A percentile compares a stretch with the other conserved stretches of the same genome.
Evolutionary conservation across 1,140 invertebrate genomes (phyloP).

Genomic region (Listronotus oregonensis): DNA sequence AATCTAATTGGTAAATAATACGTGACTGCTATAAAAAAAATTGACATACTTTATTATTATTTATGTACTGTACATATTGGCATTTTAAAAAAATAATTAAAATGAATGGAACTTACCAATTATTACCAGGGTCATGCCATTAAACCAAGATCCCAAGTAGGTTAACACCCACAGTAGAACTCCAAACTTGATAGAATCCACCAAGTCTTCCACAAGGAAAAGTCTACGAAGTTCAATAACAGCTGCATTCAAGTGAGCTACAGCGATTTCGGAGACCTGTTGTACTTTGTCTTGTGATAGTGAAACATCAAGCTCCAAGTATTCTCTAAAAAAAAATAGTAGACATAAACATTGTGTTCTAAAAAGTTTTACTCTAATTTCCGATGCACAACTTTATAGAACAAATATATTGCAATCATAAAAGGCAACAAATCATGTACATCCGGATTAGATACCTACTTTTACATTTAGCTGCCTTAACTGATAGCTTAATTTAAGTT

Average conservation of each 20-base stretch:
- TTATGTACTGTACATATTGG: no score
- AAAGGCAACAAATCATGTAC: no score
- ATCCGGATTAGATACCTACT: no score
- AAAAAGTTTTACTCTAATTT: no score
- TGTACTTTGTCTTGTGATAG: conserved; percentile 87
- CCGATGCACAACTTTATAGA: no score
- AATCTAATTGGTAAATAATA: no score
- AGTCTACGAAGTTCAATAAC: conserved; percentile 84
- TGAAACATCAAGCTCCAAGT: conserved; percentile 84
- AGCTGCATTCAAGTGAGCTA: conserved; percentile 82
- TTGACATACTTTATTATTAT: no score
- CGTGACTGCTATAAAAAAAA: no score
- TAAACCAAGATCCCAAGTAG: conserved; percentile 96
- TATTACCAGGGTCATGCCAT: conserved; percentile 95
- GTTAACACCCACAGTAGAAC: conserved; percentile 92
- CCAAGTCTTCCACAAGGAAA: conserved; percentile 94
- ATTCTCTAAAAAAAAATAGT: conserved; percentile 66
- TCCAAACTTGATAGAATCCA: conserved; percentile 94
- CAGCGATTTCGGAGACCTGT: conserved; percentile 79
- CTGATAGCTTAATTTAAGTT: no score
- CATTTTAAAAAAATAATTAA: conserved; percentile 37
- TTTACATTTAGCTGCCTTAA: no score
- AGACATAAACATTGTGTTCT: no score
- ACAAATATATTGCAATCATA: no score
- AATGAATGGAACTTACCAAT: conserved; percentile 66